phyloP scores from a whole-genome alignment of 1,140 invertebrate genomes.

The Pseudomyrmex cubaensis region DNA sequence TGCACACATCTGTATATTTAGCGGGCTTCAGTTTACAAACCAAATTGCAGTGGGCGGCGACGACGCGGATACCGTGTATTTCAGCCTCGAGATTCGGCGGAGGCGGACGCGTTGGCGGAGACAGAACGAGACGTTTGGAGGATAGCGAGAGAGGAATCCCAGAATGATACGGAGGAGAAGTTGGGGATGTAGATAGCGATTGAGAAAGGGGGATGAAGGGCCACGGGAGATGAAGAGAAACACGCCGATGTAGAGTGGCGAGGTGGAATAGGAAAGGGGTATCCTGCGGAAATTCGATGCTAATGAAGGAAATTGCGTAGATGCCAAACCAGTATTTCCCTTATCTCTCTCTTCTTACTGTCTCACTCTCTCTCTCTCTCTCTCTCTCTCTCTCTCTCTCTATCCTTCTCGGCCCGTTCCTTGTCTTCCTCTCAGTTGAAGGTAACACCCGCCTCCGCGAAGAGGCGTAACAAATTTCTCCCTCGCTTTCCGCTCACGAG shows the following conservation, averaged over 20 bases:
- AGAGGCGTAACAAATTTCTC: constrained; percentile 68
- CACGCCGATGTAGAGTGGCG: constrained; percentile 44
- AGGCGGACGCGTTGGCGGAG: constrained; percentile 14
- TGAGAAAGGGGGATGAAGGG: constrained; percentile 34
- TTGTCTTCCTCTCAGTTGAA: constrained; percentile 12
- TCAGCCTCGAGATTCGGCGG: constrained; percentile 67
- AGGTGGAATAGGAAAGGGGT: constrained; percentile 42
- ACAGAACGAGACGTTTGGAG: constrained; percentile 31
- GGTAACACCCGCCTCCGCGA: constrained; percentile 24
- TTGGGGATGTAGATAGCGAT: constrained; percentile 57
- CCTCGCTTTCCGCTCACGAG: constrained; percentile 23
- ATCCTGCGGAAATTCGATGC: constrained; percentile 79
- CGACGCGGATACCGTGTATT: constrained; percentile 61
- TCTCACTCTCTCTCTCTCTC: constrained; percentile 9
- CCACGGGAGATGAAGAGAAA: constrained; percentile 37
- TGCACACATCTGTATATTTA: constrained; percentile 13
- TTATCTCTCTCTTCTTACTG: constrained; percentile 55
- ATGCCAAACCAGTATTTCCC: constrained; percentile 76
- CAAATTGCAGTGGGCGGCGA: constrained; percentile 64
- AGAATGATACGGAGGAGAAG: constrained; percentile 40
- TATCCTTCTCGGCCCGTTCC: neutral
- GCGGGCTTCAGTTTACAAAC: constrained; percentile 60
- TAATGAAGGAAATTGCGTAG: constrained; percentile 80
- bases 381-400: neutral
- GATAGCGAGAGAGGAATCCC: neutral